Conservation (phyloP, 2,888 invertebrate genomes). For the Lycia hirtaria region DNA sequence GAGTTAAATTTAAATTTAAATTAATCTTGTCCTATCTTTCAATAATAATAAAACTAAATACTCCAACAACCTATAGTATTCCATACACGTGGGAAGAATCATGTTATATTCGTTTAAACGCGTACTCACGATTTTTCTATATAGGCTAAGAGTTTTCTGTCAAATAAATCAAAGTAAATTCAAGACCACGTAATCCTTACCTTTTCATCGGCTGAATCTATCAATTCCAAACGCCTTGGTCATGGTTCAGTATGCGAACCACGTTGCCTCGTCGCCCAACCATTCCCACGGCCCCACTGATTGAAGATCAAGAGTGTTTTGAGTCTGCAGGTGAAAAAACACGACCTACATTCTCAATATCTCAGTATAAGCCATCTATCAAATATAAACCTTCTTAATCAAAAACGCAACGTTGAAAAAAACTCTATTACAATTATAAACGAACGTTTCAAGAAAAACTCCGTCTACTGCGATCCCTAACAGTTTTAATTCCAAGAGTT, state of each 20-base stretch:
- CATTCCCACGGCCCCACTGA: constrained; percentile 52
- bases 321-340: constrained; percentile 25
- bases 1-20: constrained; percentile 9
- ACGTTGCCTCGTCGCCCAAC: constrained; percentile 53
- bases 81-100: too few species aligned
- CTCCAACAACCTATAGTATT: too few species aligned
- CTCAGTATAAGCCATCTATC: neutral
- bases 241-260: constrained; percentile 47
- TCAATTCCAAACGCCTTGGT: constrained; percentile 40
- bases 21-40: too few species aligned
- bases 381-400: neutral
- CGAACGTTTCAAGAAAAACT: constrained; percentile 13
- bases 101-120: neutral
- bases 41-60: too few species aligned
- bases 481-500: constrained; percentile 46
- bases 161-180: constrained; percentile 31
- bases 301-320: constrained; percentile 52
- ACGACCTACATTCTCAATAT: constrained; percentile 18
- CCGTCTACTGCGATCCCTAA: constrained; percentile 31
- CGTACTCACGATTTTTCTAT: neutral
- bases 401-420: constrained; percentile 10
- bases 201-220: constrained; percentile 44
- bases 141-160: neutral
- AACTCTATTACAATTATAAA: constrained; percentile 27
- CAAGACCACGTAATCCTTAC: constrained; percentile 39